phyloP scores from a whole-genome alignment of 2,113 vertebrate species.

The Percopsis transmontana region DNA sequence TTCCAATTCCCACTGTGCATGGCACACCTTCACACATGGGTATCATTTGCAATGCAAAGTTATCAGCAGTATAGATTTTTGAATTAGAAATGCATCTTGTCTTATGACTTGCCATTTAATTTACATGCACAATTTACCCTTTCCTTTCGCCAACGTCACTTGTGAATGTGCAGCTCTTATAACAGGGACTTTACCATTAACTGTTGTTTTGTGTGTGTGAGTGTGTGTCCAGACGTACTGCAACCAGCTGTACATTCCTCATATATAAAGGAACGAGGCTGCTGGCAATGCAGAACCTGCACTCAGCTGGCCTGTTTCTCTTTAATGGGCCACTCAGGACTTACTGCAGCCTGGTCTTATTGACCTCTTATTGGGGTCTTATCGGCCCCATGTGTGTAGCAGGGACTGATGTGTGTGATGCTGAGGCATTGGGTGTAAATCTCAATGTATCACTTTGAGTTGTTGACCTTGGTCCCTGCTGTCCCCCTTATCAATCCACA shows the following conservation, averaged over 20 bases:
- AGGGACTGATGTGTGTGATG: not conserved
- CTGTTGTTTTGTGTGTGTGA: slow-evolving; percentile 2
- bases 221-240: not conserved
- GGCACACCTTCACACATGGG: slow-evolving; percentile 5
- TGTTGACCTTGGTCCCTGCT: not conserved
- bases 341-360: slow-evolving; percentile 31
- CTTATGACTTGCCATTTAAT: too few species aligned
- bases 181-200: slow-evolving; percentile 6
- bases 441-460: not conserved
- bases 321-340: slow-evolving; percentile 17
- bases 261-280: too few species aligned
- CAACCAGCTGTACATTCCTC: not conserved
- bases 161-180: slow-evolving; percentile 31
- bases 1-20: not conserved
- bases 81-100: not conserved
- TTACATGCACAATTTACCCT: too few species aligned
- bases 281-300: too few species aligned
- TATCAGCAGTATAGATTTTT: not conserved
- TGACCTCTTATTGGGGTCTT: slow-evolving; percentile 1
- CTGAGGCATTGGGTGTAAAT: too few species aligned
- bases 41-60: slow-evolving; percentile 3
- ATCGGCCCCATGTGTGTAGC: slow-evolving; percentile 1
- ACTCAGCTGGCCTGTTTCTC: not conserved
- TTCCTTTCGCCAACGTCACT: not conserved
- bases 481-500: not conserved